A percentile compares a stretch with the other conserved stretches of the same genome.
Conservation (phyloP, 2,888 invertebrate species). For the Agrochola lota region DNA sequence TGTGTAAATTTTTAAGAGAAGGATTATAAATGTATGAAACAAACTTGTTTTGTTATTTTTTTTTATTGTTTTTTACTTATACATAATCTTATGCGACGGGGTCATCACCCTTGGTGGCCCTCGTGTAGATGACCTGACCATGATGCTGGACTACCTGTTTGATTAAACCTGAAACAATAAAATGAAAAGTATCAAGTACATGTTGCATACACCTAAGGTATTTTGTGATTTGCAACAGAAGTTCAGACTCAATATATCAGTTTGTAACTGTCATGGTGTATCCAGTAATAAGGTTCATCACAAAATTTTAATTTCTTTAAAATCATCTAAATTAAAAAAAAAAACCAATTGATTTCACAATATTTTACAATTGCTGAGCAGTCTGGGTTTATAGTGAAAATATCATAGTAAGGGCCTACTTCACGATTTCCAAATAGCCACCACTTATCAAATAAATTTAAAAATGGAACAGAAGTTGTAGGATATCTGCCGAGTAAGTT, state of each 20-base stretch:
- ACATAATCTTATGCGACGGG: conserved; percentile 92
- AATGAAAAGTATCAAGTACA: conserved; percentile 11
- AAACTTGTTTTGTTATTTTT: conserved; percentile 62
- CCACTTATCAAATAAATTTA: too few relatives aligned
- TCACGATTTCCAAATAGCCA: too few relatives aligned
- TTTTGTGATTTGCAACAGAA: background rate
- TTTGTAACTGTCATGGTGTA: conserved; percentile 83
- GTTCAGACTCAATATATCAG: conserved; percentile 92
- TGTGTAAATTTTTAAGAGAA: conserved; percentile 35
- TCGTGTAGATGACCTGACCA: conserved; percentile 99
- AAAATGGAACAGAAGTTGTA: too few relatives aligned
- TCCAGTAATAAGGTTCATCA: conserved; percentile 85
- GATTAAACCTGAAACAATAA: conserved; percentile 94
- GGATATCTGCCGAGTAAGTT: too few relatives aligned
- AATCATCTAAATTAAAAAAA: too few relatives aligned
- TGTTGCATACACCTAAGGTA: background rate
- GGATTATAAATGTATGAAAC: conserved; percentile 52
- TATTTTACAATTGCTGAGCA: background rate
- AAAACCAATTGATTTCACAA: too few relatives aligned
- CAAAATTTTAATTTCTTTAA: conserved; percentile 14
- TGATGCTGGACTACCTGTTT: conserved; percentile 99
- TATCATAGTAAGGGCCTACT: background rate
- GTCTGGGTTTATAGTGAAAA: background rate
- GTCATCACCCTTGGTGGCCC: conserved; percentile 98
- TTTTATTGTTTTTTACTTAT: conserved; percentile 86